Evolutionary conservation across 2,888 invertebrate species (phyloP).

Genomic region (Tenthredo distinguenda): DNA sequence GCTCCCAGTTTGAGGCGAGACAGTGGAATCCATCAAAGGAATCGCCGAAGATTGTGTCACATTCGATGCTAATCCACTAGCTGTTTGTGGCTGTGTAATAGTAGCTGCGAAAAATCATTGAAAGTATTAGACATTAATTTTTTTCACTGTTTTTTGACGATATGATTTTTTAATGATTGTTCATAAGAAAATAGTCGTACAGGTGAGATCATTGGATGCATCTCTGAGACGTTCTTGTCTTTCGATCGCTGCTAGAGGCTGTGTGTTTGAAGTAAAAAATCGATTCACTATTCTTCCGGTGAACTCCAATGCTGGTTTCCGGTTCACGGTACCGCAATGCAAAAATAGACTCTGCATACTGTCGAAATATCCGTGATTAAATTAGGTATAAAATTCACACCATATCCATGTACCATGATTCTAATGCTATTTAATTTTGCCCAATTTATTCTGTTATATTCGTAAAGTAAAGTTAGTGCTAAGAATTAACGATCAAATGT

Average conservation of each 20-base stretch:
- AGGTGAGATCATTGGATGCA: slow-evolving; percentile 57
- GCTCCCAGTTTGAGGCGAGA: background rate
- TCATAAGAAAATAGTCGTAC: slow-evolving; percentile 57
- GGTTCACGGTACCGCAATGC: slow-evolving; percentile 10
- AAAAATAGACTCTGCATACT: slow-evolving; percentile 35
- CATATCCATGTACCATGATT: background rate
- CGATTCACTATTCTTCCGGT: background rate
- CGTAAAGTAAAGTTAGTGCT: background rate
- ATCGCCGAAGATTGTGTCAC: slow-evolving; percentile 53
- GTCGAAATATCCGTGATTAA: background rate
- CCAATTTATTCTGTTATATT: background rate
- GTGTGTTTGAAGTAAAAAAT: slow-evolving; percentile 52
- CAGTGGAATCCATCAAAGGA: slow-evolving; percentile 58
- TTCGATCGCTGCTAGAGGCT: slow-evolving; percentile 56
- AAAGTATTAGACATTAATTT: no score
- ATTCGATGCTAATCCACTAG: slow-evolving; percentile 35
- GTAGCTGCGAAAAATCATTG: slow-evolving; percentile 57
- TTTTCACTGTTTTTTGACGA: no score
- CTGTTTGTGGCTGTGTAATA: slow-evolving; percentile 55
- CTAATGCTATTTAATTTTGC: background rate
- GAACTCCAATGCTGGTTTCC: background rate
- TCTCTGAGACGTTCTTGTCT: slow-evolving; percentile 59
- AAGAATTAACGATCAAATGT: background rate
- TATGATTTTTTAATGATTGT: background rate
- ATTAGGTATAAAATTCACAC: background rate